Conservation (phyloP, 2,797 vertebrate genomes). For the Hephaestus fuliginosus region DNA sequence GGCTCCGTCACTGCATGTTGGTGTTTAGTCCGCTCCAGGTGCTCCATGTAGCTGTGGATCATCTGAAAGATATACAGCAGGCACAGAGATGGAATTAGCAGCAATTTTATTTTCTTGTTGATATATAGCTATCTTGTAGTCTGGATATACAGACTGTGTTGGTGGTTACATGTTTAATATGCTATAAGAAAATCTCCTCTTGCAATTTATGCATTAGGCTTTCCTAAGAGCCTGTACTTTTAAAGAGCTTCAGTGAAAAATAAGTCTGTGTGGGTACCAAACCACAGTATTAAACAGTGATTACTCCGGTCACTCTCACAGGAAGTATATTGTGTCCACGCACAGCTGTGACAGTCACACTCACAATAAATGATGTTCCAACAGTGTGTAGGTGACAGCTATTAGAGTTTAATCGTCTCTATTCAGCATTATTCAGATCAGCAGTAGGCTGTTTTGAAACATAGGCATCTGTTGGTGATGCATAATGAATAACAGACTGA, state of each 20-base stretch:
- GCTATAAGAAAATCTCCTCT: neutral
- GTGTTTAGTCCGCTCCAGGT: conserved; percentile 96
- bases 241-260: neutral
- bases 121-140: neutral
- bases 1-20: conserved; percentile 90
- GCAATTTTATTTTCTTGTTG: neutral
- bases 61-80: conserved; percentile 83
- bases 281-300: neutral
- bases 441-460: conserved; percentile 24
- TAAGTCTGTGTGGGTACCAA: neutral
- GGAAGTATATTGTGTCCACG: neutral
- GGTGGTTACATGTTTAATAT: neutral
- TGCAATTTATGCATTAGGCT: neutral
- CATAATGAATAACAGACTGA: conserved; percentile 29
- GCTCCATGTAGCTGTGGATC: conserved; percentile 99
- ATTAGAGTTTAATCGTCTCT: conserved; percentile 30
- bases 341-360: conserved; percentile 41
- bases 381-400: conserved; percentile 25
- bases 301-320: neutral
- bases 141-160: neutral
- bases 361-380: neutral
- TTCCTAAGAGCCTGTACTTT: too few relatives aligned
- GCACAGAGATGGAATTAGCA: neutral
- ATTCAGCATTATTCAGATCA: conserved; percentile 48
- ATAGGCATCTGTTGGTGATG: conserved; percentile 47